These are phyloP conservation scores for Oithona nana DNA, from an alignment of 2,888 invertebrate species.

Conservation along the genomic window DNA sequence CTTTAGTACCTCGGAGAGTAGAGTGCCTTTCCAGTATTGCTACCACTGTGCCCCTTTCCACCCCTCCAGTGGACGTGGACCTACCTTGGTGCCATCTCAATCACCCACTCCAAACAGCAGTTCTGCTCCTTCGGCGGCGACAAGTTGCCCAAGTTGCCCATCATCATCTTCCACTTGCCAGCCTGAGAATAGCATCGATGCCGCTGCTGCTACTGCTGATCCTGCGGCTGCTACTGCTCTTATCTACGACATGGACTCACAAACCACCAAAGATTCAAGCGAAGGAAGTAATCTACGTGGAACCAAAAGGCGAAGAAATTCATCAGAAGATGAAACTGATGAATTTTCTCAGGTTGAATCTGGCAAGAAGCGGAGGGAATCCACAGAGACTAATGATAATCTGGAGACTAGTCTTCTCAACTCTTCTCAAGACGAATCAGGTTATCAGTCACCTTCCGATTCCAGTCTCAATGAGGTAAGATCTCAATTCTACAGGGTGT, in stretches of 20 bases:
- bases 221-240: background rate
- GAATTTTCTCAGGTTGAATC: slow-evolving; percentile 22
- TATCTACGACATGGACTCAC: background rate
- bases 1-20: background rate
- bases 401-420: too few relatives aligned
- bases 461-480: background rate
- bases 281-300: too few relatives aligned
- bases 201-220: background rate
- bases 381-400: slow-evolving; percentile 27
- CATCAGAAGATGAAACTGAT: slow-evolving; percentile 23
- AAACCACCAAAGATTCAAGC: slow-evolving; percentile 7
- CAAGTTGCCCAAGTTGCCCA: background rate
- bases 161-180: background rate
- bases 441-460: slow-evolving; percentile 19
- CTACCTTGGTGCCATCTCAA: slow-evolving; percentile 7
- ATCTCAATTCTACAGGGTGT: too few relatives aligned
- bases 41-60: slow-evolving; percentile 16
- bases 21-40: slow-evolving; percentile 16
- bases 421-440: slow-evolving; percentile 31
- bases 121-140: background rate
- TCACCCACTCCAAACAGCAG: background rate
- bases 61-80: slow-evolving; percentile 13
- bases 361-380: background rate
- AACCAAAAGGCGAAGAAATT: background rate
- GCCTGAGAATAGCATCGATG: background rate